Evolutionary conservation across 2,797 vertebrate genomes (phyloP), one percentile per base, ranked within the genome.

Genomic region (Sebastes hubbsi): DNA sequence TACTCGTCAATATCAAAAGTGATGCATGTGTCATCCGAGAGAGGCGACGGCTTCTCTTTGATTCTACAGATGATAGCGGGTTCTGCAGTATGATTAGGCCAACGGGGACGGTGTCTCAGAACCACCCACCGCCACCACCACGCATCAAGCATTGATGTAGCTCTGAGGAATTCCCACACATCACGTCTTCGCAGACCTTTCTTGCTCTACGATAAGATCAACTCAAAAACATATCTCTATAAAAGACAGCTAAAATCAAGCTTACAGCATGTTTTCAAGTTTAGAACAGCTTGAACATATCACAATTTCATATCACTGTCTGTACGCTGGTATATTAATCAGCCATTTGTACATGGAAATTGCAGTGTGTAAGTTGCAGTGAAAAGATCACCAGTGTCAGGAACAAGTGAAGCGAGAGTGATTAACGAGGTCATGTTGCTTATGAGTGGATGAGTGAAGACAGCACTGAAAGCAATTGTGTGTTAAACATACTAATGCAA

Each of bases 391-490:
- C 77, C 78, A 77, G 85, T 75, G 87, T 91, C 74, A 55, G 77
- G 60, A 84, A 30, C 81, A 72, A 89, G 71, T 61, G 81, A 87
- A 75, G 85, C 77, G 60, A 69, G 70, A 65, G 71, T 81, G 84
- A 86, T 82, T 89, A 90, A 90, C 59, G 70, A 91, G 85, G 88
- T 86, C 84, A 84, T 54, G 71, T 65, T 83, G 81, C 73, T 89
- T 75, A 70, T 74, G 81, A 87, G 80, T 67, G 72, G 67, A 75
- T 85, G 82, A 85, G 79, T 85, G 60, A 87, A 83, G 76, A 81
- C 64, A 38, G 73, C 16, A 61, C 65, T 78, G 68, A 85, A 82
- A 86, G 78, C 81, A 85, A 72, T 38, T 75, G 79, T n/a, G 54
- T 87, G 84, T 84, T 72, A 70, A 86, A 82, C 38, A 76, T 59